Evolutionary conservation across 2,888 invertebrate species (phyloP), one percentile per base, ranked within the genome.

Genomic region (Pedicia rivosa): DNA sequence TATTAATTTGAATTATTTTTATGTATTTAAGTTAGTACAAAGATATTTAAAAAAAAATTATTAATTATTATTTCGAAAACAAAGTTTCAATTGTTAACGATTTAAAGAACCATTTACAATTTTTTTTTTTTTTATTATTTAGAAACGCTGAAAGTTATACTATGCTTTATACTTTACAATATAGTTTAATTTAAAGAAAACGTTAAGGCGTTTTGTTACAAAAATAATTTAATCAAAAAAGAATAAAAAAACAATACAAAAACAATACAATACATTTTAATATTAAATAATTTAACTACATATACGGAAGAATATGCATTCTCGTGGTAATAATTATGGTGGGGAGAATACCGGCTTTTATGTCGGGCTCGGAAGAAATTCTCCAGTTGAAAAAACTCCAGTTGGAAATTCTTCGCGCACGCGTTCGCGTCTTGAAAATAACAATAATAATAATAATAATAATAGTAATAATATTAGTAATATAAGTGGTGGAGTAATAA

Each of bases 401-500:
- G 55, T 59, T 53, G 57, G 59, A 54, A 56, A 56, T 51, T 54
- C 54, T 53, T 53, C 60, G 56, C 55, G 59, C 53, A 50, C 51
- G 50, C 52, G 50, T 46, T 48, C 50, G 49, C 52, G 33, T 30
- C 33, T 10, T 36, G 40, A 34, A 39, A 37, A 35, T 37, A 39
- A 36, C 26, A 51, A 40, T 37, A 46, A 39, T 40, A 44, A 43
- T 39, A 40, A 27, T 36, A 35, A 40, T 29, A 42, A 32, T 38
- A 39, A 41, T 41, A 40, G 39, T 25, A 28, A 15, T 15, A 35
- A 25, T 13, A 35, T 15, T 16, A 14, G 27, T 27, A 20, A 28
- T 26, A 19, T 26, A 19, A 33, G 12, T 22, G 33, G 20, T 20
- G 20, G 33, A 24, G 17, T 16, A 20, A 27, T 27, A 12, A 28